Evolutionary conservation across 2,113 vertebrate species (phyloP).

Genomic region (Haemorhous mexicanus): DNA sequence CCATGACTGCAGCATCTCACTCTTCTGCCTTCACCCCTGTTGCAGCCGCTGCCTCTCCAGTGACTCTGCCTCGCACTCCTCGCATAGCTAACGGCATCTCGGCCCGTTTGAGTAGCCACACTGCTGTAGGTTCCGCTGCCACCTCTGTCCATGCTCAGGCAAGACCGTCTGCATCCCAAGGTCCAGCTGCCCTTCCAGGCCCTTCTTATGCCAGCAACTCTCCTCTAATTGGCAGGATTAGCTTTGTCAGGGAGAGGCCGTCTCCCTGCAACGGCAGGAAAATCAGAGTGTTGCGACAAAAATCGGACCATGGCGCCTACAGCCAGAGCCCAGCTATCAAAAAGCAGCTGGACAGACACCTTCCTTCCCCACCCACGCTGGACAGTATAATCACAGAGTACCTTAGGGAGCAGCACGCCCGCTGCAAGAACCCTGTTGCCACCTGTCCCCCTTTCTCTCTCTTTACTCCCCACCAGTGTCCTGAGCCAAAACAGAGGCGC

Average conservation of each 20-base stretch:
- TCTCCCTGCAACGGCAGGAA: constrained; percentile 86
- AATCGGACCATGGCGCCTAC: constrained; percentile 97
- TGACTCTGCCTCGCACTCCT: constrained; percentile 88
- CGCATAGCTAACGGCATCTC: constrained; percentile 89
- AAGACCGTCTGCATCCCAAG: constrained; percentile 80
- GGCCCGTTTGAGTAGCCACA: constrained; percentile 78
- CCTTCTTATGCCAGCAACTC: constrained; percentile 81
- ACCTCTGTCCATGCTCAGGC: constrained; percentile 78
- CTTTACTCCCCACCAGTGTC: constrained; percentile 98
- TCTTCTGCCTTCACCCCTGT: constrained; percentile 83
- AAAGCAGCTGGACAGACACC: constrained; percentile 95
- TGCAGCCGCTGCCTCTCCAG: constrained; percentile 77
- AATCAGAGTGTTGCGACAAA: constrained; percentile 90
- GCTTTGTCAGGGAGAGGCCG: constrained; percentile 91
- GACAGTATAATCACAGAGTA: constrained; percentile 99
- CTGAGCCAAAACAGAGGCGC: constrained; percentile 97
- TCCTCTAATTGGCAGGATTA: constrained; percentile 90
- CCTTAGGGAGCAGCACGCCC: constrained; percentile 95
- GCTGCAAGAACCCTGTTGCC: constrained; percentile 98
- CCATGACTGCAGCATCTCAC: constrained; percentile 88
- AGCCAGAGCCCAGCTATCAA: constrained; percentile 98
- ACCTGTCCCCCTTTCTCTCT: constrained; percentile 99
- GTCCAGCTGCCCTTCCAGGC: constrained; percentile 69
- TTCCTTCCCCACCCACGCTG: constrained; percentile 93
- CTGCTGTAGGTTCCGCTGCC: constrained; percentile 74